A percentile compares a stretch with the other conserved stretches of the same genome.
phyloP scores from a whole-genome alignment of 2,888 invertebrate species.

The Amphipoea oculea region DNA sequence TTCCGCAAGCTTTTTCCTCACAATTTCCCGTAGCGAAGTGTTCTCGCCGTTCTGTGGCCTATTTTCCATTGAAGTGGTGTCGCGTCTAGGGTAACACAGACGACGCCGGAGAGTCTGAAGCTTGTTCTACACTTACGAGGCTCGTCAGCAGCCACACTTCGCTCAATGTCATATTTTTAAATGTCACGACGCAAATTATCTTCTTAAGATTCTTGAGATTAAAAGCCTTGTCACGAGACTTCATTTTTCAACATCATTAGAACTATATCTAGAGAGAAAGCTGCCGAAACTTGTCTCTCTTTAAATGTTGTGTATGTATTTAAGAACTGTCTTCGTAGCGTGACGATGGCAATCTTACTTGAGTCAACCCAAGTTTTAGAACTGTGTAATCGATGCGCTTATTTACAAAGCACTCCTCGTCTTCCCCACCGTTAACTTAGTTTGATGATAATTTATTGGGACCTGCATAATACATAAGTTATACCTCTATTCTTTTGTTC shows the following conservation, averaged over 20 bases:
- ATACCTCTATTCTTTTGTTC: constrained; percentile 58
- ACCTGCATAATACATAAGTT: constrained; percentile 65
- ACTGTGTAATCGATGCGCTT: constrained; percentile 59
- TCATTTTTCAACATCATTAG: constrained; percentile 1
- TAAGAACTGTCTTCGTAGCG: neutral
- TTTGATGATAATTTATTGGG: constrained; percentile 73
- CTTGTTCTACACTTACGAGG: constrained; percentile 66
- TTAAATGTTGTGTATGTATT: neutral
- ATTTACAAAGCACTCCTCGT: constrained; percentile 65
- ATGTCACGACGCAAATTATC: constrained; percentile 38
- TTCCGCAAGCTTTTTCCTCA: constrained; percentile 73
- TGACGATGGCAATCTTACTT: neutral
- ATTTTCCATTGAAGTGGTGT: constrained; percentile 82
- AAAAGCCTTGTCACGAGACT: constrained; percentile 26
- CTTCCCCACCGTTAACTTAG: constrained; percentile 71
- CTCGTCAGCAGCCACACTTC: constrained; percentile 53
- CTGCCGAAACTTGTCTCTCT: constrained; percentile 3
- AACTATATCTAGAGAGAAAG: constrained; percentile 19
- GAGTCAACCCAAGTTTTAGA: constrained; percentile 49
- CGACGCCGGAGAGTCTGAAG: constrained; percentile 75
- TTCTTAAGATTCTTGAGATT: constrained; percentile 16
- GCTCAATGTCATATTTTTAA: constrained; percentile 52
- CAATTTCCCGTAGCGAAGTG: constrained; percentile 79
- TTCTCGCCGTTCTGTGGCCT: constrained; percentile 78
- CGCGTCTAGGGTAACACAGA: constrained; percentile 68